phyloP scores from a whole-genome alignment of 2,113 vertebrate species.

The Atherinomorus stipes region DNA sequence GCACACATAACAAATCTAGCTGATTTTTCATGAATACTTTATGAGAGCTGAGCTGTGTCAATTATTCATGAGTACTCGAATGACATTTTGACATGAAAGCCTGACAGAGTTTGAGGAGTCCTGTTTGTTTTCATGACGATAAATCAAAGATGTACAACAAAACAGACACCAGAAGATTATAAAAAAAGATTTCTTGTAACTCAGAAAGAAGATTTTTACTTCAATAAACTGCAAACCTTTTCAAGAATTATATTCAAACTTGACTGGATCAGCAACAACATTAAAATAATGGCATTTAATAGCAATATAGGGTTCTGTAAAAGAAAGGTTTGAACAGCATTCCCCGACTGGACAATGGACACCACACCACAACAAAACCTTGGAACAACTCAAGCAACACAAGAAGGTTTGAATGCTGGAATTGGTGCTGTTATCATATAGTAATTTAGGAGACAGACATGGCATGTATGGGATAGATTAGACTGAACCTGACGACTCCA shows the following conservation, averaged over 20 bases:
- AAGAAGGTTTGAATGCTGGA: too few species aligned
- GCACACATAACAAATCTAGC: conserved; percentile 46
- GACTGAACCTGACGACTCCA: too few species aligned
- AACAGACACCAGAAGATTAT: background rate
- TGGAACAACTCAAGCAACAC: too few species aligned
- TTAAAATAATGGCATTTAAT: background rate
- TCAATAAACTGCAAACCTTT: background rate
- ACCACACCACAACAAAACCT: too few species aligned
- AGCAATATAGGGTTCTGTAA: background rate
- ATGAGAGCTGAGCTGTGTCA: conserved; percentile 46
- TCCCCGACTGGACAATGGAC: too few species aligned
- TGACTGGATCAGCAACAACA: background rate
- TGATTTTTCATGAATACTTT: conserved; percentile 59
- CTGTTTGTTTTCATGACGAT: conserved; percentile 6
- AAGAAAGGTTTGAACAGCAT: too few species aligned
- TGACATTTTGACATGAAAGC: conserved; percentile 42
- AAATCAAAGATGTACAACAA: background rate
- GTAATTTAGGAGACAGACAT: too few species aligned
- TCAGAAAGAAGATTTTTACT: background rate
- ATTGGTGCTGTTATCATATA: too few species aligned
- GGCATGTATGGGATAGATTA: too few species aligned
- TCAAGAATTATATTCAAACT: background rate
- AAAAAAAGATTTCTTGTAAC: background rate
- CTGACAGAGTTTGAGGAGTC: background rate
- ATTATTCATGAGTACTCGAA: conserved; percentile 63